Conservation (phyloP, 2,888 invertebrate species). For the Erannis defoliaria region DNA sequence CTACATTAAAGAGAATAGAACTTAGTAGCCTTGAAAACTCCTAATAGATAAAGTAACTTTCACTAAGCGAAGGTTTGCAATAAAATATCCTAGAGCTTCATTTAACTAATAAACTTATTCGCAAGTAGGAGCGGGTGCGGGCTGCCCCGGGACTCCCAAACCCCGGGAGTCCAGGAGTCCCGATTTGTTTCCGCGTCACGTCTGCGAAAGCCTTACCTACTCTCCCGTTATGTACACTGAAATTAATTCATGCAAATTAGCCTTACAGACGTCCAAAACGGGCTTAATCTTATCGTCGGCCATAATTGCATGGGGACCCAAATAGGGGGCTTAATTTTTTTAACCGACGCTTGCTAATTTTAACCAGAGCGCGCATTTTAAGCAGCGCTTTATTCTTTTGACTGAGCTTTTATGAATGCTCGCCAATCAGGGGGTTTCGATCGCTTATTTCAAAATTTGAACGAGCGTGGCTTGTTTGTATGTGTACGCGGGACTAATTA, state of each 20-base stretch:
- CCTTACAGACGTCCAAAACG: constrained; percentile 67
- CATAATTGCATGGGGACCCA: constrained; percentile 66
- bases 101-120: constrained; percentile 33
- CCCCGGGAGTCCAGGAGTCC: constrained; percentile 55
- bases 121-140: neutral
- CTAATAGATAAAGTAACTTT: constrained; percentile 9
- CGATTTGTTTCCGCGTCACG: constrained; percentile 66
- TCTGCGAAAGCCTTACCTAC: constrained; percentile 51
- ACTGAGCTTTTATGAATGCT: constrained; percentile 50
- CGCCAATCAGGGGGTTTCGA: constrained; percentile 50
- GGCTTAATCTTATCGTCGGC: constrained; percentile 70
- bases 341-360: constrained; percentile 41
- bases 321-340: constrained; percentile 58
- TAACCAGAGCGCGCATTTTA: constrained; percentile 47
- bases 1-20: neutral
- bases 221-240: constrained; percentile 65
- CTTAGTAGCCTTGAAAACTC: neutral
- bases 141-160: constrained; percentile 4
- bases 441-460: constrained; percentile 24
- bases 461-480: constrained; percentile 1
- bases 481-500: too few species aligned
- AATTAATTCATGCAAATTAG: constrained; percentile 77
- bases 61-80: constrained; percentile 6
- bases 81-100: constrained; percentile 27
- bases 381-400: neutral